Base-by-base conservation (phyloP, 2,113 vertebrate genomes). In the Phyllostomus hastatus region DNA sequence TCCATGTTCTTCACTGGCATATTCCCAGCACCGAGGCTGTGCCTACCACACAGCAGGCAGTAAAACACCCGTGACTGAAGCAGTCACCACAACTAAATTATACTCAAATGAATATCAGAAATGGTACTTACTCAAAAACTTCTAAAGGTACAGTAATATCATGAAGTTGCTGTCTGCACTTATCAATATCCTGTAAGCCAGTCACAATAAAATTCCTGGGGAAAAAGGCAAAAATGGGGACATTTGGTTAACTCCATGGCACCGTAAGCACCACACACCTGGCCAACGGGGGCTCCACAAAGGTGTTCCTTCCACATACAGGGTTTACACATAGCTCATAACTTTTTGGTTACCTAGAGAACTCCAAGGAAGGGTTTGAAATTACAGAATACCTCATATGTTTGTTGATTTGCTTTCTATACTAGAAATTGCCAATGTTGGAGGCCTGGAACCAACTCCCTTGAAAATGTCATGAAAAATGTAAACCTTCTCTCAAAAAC, bases 131-230 rank as follows among this genome's bases (percentile, higher is more conserved):
- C 99, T 99, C 99, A 88, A 99, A 99, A 0, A 99, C 99, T 91
- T 99, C 99, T 94, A 99, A 97, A 6, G 99, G 99, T 1, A 99
- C 99, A 38, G 99, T 99, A 94, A 99, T 99, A 91, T 99, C 99
- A 70, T 99, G 99, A n/a, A 99, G 99, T 97, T 99, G 99, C 82
- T 99, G 99, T 7, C 99, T 98, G 97, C 99, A 99, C 52, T 99
- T 99, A 94, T 99, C 99, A 61, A 99, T 99, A 95, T 99, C 99
- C 93, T 99, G 99, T 33, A 99, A 96, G 91, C 99, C 99, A 0
- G 99, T 99, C n/a, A 99, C 99, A 98, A 99, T 99, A 92, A 99
- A 99, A 98, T 99, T 99, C 97, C 99, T 99, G 93, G 35, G 7
- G 79, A 35, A 26, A 26, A 24, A 24, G 70, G 46, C 57, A 73